Evolutionary conservation across 1,140 invertebrate species (phyloP).

Genomic region (Hydropsyche tenuis): DNA sequence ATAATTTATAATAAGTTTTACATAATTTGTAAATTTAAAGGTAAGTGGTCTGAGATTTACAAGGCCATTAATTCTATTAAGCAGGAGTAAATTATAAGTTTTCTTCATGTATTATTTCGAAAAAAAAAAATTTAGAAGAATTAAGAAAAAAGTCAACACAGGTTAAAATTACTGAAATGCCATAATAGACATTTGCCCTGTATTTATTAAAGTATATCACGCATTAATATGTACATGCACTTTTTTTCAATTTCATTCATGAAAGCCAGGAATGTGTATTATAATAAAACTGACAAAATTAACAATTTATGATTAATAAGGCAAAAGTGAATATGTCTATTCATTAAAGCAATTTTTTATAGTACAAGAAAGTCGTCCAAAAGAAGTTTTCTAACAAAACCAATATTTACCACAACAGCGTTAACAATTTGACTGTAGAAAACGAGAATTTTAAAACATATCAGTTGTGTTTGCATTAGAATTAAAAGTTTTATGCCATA

Average conservation of each 20-base stretch:
- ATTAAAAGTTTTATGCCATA: neutral
- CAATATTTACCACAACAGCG: neutral
- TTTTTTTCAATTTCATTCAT: neutral
- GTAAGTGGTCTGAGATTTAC: too few relatives aligned
- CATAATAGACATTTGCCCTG: too few relatives aligned
- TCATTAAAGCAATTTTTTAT: conserved; percentile 31
- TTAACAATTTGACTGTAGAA: neutral
- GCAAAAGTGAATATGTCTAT: conserved; percentile 37
- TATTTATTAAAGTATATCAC: neutral
- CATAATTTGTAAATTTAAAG: too few relatives aligned
- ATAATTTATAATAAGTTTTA: too few relatives aligned
- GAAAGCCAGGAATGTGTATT: neutral
- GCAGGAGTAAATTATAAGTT: too few relatives aligned
- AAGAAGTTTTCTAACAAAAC: neutral
- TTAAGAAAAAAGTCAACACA: too few relatives aligned
- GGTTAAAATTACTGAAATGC: too few relatives aligned
- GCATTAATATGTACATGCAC: neutral
- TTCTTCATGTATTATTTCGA: too few relatives aligned
- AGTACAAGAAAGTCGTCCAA: neutral
- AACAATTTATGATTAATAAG: conserved; percentile 23
- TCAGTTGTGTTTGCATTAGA: neutral
- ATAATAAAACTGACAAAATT: neutral
- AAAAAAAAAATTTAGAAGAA: too few relatives aligned
- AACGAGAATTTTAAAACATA: neutral
- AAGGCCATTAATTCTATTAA: too few relatives aligned